phyloP scores from a whole-genome alignment of 2,113 vertebrate species.

The Cheilinus undulatus region DNA sequence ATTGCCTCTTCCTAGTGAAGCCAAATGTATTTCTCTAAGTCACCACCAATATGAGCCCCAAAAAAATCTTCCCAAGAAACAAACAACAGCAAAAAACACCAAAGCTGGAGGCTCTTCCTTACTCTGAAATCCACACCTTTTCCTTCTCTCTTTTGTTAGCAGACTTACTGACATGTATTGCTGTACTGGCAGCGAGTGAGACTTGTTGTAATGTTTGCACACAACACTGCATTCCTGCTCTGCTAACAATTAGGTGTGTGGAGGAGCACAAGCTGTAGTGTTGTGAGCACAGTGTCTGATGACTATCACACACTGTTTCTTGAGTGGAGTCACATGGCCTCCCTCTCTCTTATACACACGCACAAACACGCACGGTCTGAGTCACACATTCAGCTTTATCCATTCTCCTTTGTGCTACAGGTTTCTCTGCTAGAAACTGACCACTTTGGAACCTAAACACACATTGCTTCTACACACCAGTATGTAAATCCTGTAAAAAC shows the following conservation, averaged over 20 bases:
- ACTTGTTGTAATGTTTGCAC: slow-evolving; percentile 1
- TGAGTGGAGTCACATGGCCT: slow-evolving; percentile 63
- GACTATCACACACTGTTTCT: slow-evolving; percentile 60
- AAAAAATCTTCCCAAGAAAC: no score
- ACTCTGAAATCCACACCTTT: not conserved
- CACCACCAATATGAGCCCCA: no score
- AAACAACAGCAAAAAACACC: not conserved
- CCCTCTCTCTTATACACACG: slow-evolving; percentile 1
- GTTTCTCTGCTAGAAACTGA: not conserved
- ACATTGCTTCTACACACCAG: not conserved
- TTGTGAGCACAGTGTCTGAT: slow-evolving; percentile 58
- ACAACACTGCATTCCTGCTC: not conserved
- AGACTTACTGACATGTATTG: not conserved
- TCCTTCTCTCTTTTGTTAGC: no score
- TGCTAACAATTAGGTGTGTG: slow-evolving; percentile 35
- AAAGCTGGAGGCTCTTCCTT: not conserved
- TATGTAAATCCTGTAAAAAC: not conserved
- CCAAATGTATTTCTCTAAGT: no score
- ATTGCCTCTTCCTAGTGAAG: no score
- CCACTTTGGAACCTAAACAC: not conserved
- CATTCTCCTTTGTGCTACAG: not conserved
- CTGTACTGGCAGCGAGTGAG: not conserved
- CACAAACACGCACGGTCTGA: not conserved
- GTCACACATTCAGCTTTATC: slow-evolving; percentile 27
- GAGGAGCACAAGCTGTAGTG: slow-evolving; percentile 38